Base-by-base conservation (phyloP, 2,113 vertebrate genomes). In the Chauna torquata region DNA sequence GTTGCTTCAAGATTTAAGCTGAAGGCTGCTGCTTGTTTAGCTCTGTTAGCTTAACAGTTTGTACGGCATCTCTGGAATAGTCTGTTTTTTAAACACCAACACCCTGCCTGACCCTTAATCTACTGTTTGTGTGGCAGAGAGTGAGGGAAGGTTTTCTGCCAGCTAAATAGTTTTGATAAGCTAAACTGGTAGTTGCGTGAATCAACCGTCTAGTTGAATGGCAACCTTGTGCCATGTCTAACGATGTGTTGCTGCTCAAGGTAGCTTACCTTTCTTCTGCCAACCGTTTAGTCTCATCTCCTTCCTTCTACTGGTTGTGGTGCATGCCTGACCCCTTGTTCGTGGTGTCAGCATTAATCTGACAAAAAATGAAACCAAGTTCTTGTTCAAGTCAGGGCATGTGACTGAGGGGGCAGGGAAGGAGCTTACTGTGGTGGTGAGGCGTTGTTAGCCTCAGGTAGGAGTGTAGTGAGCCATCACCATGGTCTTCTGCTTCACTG, bases 21-120 rank as follows among this genome's bases (percentile, higher is more conserved):
- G 44, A 50, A 85, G 6, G 28, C 44, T 77, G 12, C 71, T 72
- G 30, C 57, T 34, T 81, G 16, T 81, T 86, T 36, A 91, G 55
- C 40, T 93, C 38, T 91, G 45, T 90, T 69, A 82, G 76, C 85
- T 76, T 52, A 92, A 3, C n/a, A 57, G 52, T 85, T 91, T 90
- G 57, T n/a, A 42, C 42, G 32, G 38, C 59, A 50, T 82, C 55
- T 78, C 36, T 81, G 69, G 86, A 66, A 58, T 4, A 70, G 34
- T n/a, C 5, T 61, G 9, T 40, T 92, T 74, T 45, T 66, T 42
- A 59, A 75, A 84, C 50, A 81, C 22, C 47, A 36, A 18, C 24
- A 22, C 22, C 38, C 6, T 25, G 42, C 30, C 27, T 57, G 42
- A 20, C 55, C 54, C n/a, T 87, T 70, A 76, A 76, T 88, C 49